Percentiles rank a stretch among this genome's conserved stretches.
Evolutionary conservation across 2,113 vertebrate species (phyloP).

Genomic region (Elephantulus edwardii): DNA sequence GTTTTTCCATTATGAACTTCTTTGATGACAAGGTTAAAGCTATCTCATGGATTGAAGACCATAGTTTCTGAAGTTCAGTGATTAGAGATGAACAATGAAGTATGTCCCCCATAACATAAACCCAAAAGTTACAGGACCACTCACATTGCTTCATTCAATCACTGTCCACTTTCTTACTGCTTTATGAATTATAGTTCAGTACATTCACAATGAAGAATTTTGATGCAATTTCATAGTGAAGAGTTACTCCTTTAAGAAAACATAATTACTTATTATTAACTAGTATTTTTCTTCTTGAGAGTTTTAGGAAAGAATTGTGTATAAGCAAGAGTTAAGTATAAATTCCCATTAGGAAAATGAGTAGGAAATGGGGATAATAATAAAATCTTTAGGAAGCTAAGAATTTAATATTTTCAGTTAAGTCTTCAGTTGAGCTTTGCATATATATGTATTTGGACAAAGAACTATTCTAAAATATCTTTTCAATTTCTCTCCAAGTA

Average conservation of each 20-base stretch:
- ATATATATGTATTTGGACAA: conserved; percentile 22
- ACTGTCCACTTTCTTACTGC: too few species aligned
- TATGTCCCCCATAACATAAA: conserved; percentile 11
- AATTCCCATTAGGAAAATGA: background rate
- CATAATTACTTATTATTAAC: background rate
- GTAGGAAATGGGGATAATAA: background rate
- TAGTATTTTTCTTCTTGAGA: background rate
- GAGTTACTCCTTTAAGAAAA: background rate
- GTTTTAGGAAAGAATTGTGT: background rate
- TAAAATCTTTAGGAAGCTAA: background rate
- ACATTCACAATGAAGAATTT: background rate
- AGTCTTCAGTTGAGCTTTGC: background rate
- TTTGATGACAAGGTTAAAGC: conserved; percentile 14
- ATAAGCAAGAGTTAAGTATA: conserved; percentile 8
- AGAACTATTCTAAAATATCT: conserved; percentile 13
- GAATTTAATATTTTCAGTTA: conserved; percentile 5
- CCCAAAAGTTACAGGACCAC: background rate
- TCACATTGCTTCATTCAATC: background rate
- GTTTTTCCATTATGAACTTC: conserved; percentile 6
- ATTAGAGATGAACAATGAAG: background rate
- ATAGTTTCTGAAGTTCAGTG: conserved; percentile 50
- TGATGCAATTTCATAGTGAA: background rate
- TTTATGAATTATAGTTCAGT: background rate
- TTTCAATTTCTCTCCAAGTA: conserved; percentile 35
- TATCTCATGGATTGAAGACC: conserved; percentile 37